phyloP scores from a whole-genome alignment of 2,797 vertebrate species.

The Microtus californicus region DNA sequence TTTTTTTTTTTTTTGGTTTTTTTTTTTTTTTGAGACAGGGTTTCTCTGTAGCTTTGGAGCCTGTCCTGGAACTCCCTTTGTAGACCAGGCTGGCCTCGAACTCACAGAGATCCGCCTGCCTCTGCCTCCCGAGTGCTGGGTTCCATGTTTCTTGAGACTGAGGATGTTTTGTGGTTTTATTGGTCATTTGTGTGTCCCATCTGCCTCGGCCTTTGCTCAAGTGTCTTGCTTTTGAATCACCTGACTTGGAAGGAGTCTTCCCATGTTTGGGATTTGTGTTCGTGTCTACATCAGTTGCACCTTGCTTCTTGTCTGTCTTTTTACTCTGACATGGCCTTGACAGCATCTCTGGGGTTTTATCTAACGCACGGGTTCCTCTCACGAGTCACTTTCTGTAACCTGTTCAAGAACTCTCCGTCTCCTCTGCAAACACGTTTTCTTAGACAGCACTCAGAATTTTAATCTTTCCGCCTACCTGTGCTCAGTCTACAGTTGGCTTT shows the following conservation, averaged over 20 bases:
- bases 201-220: neutral
- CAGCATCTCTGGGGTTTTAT: neutral
- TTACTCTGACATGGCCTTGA: neutral
- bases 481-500: neutral
- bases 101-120: too few relatives aligned
- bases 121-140: too few relatives aligned
- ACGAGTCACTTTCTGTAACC: neutral
- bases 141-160: neutral
- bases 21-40: too few relatives aligned
- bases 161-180: neutral
- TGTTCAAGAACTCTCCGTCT: constrained; percentile 2
- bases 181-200: neutral
- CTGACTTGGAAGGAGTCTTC: neutral
- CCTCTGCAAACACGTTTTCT: constrained; percentile 17
- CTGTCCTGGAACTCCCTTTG: too few relatives aligned
- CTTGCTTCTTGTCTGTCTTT: neutral
- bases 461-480: neutral
- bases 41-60: too few relatives aligned
- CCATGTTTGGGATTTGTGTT: neutral
- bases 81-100: too few relatives aligned
- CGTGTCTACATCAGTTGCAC: neutral
- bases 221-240: neutral
- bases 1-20: too few relatives aligned
- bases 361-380: neutral
- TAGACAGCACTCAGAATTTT: neutral